phyloP scores from a whole-genome alignment of 2,797 vertebrate genomes.

The Oryzias dopingdopingensis region DNA sequence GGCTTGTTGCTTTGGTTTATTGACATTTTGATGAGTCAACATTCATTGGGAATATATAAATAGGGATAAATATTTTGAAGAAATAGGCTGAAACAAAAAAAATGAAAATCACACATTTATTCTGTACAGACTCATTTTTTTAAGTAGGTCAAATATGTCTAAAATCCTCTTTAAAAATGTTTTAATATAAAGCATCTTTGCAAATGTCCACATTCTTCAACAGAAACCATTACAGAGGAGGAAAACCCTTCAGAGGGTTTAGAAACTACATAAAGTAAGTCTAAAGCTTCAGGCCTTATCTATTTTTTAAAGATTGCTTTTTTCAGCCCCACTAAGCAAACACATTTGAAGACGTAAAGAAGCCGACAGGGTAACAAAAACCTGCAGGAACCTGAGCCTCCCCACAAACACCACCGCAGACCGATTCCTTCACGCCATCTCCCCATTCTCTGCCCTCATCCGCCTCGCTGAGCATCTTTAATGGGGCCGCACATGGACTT shows the following conservation, averaged over 20 bases:
- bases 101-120: no score
- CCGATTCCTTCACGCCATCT: conserved; percentile 41
- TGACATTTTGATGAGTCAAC: no score
- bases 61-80: no score
- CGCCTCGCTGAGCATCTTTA: conserved; percentile 54
- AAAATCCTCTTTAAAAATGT: neutral
- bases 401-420: conserved; percentile 7
- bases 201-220: neutral
- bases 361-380: conserved; percentile 26
- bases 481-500: conserved; percentile 61
- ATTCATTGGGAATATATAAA: no score
- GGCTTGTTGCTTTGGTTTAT: no score
- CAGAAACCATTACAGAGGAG: conserved; percentile 23
- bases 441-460: conserved; percentile 44
- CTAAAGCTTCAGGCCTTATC: conserved; percentile 43
- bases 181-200: neutral
- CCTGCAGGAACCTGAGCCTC: conserved; percentile 26
- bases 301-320: conserved; percentile 33
- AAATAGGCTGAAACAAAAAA: no score
- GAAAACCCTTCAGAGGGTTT: conserved; percentile 31
- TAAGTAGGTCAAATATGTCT: neutral
- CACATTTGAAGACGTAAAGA: conserved; percentile 27
- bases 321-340: conserved; percentile 40
- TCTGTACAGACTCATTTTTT: no score
- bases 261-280: conserved; percentile 40